Percentiles rank a stretch among this genome's conserved stretches.
phyloP scores from a whole-genome alignment of 2,888 invertebrate species.

The Netelia melanura region DNA sequence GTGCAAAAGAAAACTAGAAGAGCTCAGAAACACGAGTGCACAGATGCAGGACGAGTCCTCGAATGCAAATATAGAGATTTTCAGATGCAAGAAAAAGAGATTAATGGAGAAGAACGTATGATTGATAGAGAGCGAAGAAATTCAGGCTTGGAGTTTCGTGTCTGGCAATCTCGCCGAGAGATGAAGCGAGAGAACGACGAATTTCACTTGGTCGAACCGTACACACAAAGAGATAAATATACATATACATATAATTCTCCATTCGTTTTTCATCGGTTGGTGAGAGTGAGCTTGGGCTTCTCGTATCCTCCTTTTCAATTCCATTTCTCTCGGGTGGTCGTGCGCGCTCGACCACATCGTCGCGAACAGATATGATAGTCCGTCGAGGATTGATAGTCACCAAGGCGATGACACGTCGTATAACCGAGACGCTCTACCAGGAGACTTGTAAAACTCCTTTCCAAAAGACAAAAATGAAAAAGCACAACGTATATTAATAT shows the following conservation, averaged over 20 bases:
- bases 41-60: slow-evolving; percentile 24
- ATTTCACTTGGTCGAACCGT: slow-evolving; percentile 60
- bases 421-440: slow-evolving; percentile 34
- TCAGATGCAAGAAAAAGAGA: slow-evolving; percentile 52
- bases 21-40: background rate
- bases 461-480: slow-evolving; percentile 13
- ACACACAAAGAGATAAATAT: background rate
- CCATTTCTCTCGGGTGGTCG: slow-evolving; percentile 62
- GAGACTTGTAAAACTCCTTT: slow-evolving; percentile 40
- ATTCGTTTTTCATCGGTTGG: slow-evolving; percentile 55
- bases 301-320: slow-evolving; percentile 60
- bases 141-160: slow-evolving; percentile 57
- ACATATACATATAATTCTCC: slow-evolving; percentile 15
- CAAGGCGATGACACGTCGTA: slow-evolving; percentile 66
- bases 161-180: slow-evolving; percentile 59
- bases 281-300: slow-evolving; percentile 13
- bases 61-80: slow-evolving; percentile 66
- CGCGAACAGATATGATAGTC: slow-evolving; percentile 30
- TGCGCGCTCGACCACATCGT: slow-evolving; percentile 10
- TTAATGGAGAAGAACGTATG: slow-evolving; percentile 66
- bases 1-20: background rate
- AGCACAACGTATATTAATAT: background rate
- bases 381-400: slow-evolving; percentile 66
- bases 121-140: slow-evolving; percentile 64
- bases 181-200: slow-evolving; percentile 57